These are phyloP conservation scores for Tinea trinotella DNA, from an alignment of 2,888 invertebrate genomes.

Conservation along the genomic window DNA sequence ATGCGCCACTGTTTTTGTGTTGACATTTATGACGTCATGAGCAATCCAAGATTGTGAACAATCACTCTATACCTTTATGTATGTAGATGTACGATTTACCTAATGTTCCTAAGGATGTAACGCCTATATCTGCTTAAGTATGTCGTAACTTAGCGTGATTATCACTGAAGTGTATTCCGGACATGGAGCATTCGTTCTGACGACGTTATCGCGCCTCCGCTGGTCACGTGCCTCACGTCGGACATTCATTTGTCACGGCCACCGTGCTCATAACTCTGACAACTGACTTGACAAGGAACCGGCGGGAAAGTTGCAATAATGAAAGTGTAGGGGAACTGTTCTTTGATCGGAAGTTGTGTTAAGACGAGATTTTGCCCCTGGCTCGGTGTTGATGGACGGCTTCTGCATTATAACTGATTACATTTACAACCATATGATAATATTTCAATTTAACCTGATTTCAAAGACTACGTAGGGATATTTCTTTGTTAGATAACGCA, in stretches of 20 bases:
- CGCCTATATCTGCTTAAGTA: not conserved
- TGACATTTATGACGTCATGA: too few relatives aligned
- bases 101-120: not conserved
- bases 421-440: too few relatives aligned
- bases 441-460: too few relatives aligned
- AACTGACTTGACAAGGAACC: conserved; percentile 20
- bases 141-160: conserved; percentile 27
- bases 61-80: too few relatives aligned
- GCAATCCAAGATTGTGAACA: conserved; percentile 7
- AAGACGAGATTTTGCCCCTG: conserved; percentile 6
- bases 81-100: too few relatives aligned
- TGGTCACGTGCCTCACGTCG: conserved; percentile 36
- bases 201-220: conserved; percentile 43
- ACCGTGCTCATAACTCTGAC: conserved; percentile 19
- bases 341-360: conserved; percentile 21
- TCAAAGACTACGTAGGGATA: too few relatives aligned
- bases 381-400: not conserved
- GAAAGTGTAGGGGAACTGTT: conserved; percentile 20
- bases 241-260: conserved; percentile 43
- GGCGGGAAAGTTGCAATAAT: conserved; percentile 5
- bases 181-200: conserved; percentile 46
- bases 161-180: conserved; percentile 40
- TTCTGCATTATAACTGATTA: not conserved
- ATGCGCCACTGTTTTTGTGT: too few relatives aligned
- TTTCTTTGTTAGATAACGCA: too few relatives aligned